Base-by-base conservation (phyloP, 2,113 vertebrate genomes). In the Phrynosoma blainvillii region DNA sequence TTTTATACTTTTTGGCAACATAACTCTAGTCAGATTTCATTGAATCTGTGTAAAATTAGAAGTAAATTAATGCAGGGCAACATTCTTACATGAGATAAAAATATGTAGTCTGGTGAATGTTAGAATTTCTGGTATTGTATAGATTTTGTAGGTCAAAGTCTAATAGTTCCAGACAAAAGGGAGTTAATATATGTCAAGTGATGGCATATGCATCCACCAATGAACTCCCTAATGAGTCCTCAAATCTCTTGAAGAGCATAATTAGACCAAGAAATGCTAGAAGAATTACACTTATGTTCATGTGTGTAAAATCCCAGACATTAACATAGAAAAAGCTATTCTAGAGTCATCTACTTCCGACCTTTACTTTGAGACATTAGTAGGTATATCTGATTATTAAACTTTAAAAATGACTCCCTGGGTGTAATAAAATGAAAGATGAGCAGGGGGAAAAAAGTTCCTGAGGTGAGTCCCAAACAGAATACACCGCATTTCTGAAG, bases 141-240 rank as follows among this genome's bases (percentile, higher is more conserved):
- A 56, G 18, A 11, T 70, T 68, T 82, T 25, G 52, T n/a, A 27
- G 65, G 74, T 12, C 54, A 86, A 25, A 78, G 36, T 76, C 62
- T 56, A 83, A 82, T 40, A 77, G 42, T 80, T 70, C 84, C 40
- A 70, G 79, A 47, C 52, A 89, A 76, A 76, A 65, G 20, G 59
- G 70, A 77, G 70, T 70, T 89, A 86, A 86, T 42, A 56, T 47
- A 70, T 76, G 70, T 79, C 68, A 85, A 79, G 68, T 73, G 76
- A 59, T 74, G 68, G 54, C 32, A 80, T 12, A 20, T 20, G 14
- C 40, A 65, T 89, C 54, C 23, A 30, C 59, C 23, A 27, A 27
- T 54, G 23, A 30, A 82, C 12, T 83, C 54, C 40, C 79, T 88
- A 88, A 88, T 88, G 80, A 88, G 73, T 76, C 47, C n/a, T 88